Evolutionary conservation across 2,888 invertebrate species (phyloP).

Genomic region (Pammene aurita): DNA sequence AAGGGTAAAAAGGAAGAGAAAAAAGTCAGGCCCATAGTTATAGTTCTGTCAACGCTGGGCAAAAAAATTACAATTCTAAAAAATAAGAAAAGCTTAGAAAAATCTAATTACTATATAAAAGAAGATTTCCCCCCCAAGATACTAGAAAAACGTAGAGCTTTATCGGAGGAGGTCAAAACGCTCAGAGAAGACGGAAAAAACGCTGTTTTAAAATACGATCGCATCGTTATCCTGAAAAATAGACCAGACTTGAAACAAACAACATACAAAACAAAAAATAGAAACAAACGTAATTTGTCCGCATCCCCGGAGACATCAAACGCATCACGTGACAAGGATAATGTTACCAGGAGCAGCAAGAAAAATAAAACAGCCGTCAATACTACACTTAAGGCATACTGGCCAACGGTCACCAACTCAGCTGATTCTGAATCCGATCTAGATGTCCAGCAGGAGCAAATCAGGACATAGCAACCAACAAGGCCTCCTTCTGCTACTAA

Average conservation of each 20-base stretch:
- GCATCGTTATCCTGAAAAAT: not conserved
- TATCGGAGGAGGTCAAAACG: not conserved
- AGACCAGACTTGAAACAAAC: not conserved
- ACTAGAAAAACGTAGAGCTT: not conserved
- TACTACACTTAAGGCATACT: not conserved
- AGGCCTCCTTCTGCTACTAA: not conserved
- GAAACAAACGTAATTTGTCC: too few relatives aligned
- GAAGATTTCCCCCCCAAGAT: not conserved
- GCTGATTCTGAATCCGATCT: not conserved
- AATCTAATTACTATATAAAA: not conserved
- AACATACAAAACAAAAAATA: not conserved
- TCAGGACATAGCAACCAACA: not conserved
- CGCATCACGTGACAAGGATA: too few relatives aligned
- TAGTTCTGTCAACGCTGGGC: not conserved
- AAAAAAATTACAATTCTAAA: not conserved
- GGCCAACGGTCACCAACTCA: not conserved
- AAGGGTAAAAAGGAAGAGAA: not conserved
- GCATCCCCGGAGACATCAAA: too few relatives aligned
- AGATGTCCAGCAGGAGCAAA: not conserved
- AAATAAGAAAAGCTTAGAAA: not conserved
- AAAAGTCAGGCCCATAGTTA: not conserved
- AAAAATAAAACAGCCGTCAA: not conserved
- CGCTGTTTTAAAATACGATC: not conserved
- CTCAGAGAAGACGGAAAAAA: not conserved
- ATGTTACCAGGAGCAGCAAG: not conserved